Evolutionary conservation across 2,113 vertebrate species (phyloP).

Genomic region (Antigone vipio): DNA sequence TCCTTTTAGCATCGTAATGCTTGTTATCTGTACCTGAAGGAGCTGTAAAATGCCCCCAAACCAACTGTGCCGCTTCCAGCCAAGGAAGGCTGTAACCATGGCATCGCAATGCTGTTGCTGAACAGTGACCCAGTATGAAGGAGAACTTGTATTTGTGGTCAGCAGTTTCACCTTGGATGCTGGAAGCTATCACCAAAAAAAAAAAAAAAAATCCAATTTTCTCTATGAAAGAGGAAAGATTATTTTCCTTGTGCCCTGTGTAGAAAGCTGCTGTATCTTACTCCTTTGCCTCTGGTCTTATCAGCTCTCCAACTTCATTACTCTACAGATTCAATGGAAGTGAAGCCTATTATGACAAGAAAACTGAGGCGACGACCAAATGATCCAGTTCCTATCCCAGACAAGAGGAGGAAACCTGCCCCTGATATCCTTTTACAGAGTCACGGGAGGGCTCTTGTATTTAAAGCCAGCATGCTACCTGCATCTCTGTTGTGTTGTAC

Average conservation of each 20-base stretch:
- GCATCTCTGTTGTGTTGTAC: background rate
- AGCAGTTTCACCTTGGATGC: background rate
- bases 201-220: background rate
- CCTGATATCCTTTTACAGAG: conserved; percentile 91
- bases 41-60: background rate
- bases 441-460: background rate
- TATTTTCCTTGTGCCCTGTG: background rate
- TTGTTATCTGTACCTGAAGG: background rate
- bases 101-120: background rate
- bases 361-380: conserved; percentile 93
- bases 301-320: conserved; percentile 5
- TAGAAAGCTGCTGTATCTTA: background rate
- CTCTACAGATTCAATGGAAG: conserved; percentile 94
- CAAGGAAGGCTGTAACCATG: background rate
- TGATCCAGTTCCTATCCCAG: conserved; percentile 96
- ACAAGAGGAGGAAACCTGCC: conserved; percentile 96
- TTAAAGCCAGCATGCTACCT: background rate
- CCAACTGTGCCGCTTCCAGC: background rate
- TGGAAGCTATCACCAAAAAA: background rate
- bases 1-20: background rate
- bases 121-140: background rate
- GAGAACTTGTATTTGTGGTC: background rate
- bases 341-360: conserved; percentile 97
- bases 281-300: background rate
- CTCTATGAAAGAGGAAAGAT: background rate